These are phyloP conservation scores for Phengaris arion DNA, from an alignment of 2,888 invertebrate genomes.

Conservation along the genomic window DNA sequence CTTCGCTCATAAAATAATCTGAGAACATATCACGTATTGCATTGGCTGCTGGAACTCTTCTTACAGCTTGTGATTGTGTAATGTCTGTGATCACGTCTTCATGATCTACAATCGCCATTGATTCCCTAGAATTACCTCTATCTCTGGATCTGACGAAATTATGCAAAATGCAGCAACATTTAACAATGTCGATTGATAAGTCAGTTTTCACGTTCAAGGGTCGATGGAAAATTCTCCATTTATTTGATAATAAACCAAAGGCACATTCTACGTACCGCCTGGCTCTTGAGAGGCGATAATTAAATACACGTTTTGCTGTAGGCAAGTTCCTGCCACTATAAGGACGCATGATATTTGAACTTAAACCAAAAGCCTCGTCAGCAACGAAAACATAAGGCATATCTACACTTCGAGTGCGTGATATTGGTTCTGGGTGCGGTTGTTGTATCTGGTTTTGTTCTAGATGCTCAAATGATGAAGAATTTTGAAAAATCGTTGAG, in stretches of 20 bases:
- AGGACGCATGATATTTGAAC: neutral
- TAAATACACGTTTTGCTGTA: neutral
- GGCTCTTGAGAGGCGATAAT: neutral
- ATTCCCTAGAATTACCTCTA: too few relatives aligned
- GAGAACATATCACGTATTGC: too few relatives aligned
- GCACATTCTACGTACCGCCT: neutral
- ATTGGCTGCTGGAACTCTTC: too few relatives aligned
- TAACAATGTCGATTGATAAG: neutral
- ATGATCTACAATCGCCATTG: too few relatives aligned
- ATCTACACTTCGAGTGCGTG: too few relatives aligned
- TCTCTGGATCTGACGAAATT: neutral
- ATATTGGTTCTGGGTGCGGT: too few relatives aligned
- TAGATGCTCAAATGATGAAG: too few relatives aligned
- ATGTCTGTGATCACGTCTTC: too few relatives aligned
- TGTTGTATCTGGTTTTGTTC: too few relatives aligned
- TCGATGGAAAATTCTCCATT: constrained; percentile 5
- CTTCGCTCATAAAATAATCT: too few relatives aligned
- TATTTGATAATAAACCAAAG: constrained; percentile 12
- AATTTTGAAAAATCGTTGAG: constrained; percentile 1
- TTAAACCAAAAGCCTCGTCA: constrained; percentile 15
- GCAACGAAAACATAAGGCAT: constrained; percentile 1
- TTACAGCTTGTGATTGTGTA: too few relatives aligned
- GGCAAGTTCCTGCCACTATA: neutral
- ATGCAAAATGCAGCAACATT: neutral
- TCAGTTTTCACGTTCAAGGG: constrained; percentile 2